Percentiles rank a stretch among this genome's conserved stretches.
Conservation (phyloP, 2,797 vertebrate genomes). For the Bradypodion ventrale region DNA sequence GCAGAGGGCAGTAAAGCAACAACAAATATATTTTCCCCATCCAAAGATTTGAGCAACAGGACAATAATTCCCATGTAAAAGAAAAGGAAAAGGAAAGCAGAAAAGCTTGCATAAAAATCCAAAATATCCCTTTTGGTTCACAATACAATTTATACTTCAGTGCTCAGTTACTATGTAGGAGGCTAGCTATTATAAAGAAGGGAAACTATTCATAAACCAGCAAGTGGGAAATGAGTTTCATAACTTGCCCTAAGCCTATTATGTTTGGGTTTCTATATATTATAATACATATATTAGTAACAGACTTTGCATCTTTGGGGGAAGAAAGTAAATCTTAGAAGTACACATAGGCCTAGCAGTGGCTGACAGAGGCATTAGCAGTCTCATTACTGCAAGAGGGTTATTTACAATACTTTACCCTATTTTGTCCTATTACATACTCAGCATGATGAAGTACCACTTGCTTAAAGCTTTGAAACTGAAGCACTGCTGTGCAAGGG, state of each 20-base stretch:
- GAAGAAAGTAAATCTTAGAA: constrained; percentile 66
- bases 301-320: constrained; percentile 56
- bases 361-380: constrained; percentile 67
- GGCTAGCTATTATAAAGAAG: constrained; percentile 59
- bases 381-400: constrained; percentile 60
- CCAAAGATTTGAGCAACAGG: constrained; percentile 56
- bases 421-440: constrained; percentile 68
- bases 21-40: background rate
- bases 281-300: constrained; percentile 67
- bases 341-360: constrained; percentile 61
- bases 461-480: constrained; percentile 64
- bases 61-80: constrained; percentile 63
- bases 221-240: constrained; percentile 59
- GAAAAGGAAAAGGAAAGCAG: constrained; percentile 61
- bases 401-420: constrained; percentile 72
- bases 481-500: constrained; percentile 54
- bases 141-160: constrained; percentile 65
- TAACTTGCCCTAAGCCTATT: constrained; percentile 65
- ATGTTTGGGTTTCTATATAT: constrained; percentile 64
- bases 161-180: constrained; percentile 69
- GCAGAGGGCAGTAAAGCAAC: background rate
- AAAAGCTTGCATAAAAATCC: constrained; percentile 61
- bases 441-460: constrained; percentile 67
- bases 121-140: constrained; percentile 36
- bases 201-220: constrained; percentile 66